Evolutionary conservation across 2,888 invertebrate species (phyloP), one percentile per base, ranked within the genome.

Genomic region (Aspidapion aeneum): DNA sequence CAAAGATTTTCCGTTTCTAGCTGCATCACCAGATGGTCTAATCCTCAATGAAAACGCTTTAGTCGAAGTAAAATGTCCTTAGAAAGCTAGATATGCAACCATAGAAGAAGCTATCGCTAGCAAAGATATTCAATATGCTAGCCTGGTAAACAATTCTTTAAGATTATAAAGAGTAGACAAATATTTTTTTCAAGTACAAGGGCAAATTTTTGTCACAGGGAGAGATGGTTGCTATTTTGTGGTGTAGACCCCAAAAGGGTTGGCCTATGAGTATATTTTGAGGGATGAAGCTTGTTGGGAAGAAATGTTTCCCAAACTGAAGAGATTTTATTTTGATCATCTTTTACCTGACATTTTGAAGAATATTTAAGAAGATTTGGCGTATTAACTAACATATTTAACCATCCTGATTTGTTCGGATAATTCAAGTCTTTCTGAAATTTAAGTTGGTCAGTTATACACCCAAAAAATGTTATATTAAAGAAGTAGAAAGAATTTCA

Each of bases 161-260:
- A 63, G 52, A 16, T 61, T 71, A 35, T 71, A 72, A 60, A 62
- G 63, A 20, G 66, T 66, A 9, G 70, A 73, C 52, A 69, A 69
- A 20, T 74, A 72, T 63, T 74, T 71, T 57, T 72, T 69, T 66
- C 74, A 74, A 62, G 70, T 74, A 19, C 74, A 74, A 62, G 74
- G 74, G 18, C 72, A 74, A 61, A 65, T 74, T 5, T 68, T 68
- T 51, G 68, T 72, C 9, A 71, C 71, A 0, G 69, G 68, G 1
- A 69, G 68, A 58, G 55, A 61, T 3, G 61, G 56, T 63, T 73
- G 73, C 60, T 73, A 73, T 61, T 73, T 73, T 56, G 57, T 73
- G 5, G 67, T 73, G 55, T 73, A 73, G 74, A 71, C 72, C 0
- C 71, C 70, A 1, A 58, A 66, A 20, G 73, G 70, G 5, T 55